A percentile compares a stretch with the other conserved stretches of the same genome.
Evolutionary conservation across 2,888 invertebrate genomes (phyloP).

Genomic region (Xylota sylvarum): DNA sequence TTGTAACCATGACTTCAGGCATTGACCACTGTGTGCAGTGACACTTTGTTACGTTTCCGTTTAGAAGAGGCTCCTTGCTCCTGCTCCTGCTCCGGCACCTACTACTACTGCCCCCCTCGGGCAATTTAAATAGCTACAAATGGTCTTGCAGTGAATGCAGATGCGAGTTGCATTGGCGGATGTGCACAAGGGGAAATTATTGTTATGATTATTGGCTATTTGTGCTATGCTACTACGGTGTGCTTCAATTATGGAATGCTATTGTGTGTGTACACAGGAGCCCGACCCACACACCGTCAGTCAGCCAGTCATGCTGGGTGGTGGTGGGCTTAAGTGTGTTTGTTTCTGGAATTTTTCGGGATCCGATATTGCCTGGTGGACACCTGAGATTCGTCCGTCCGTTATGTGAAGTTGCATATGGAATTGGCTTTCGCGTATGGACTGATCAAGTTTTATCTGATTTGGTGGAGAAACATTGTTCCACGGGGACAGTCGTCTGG

Average conservation of each 20-base stretch:
- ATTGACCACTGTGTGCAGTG: slow-evolving; percentile 69
- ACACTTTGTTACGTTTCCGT: slow-evolving; percentile 72
- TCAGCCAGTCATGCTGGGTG: too few species aligned
- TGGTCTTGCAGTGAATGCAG: slow-evolving; percentile 74
- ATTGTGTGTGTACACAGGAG: slow-evolving; percentile 46
- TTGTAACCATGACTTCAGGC: slow-evolving; percentile 66
- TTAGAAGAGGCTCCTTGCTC: slow-evolving; percentile 34
- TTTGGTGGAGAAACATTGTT: slow-evolving; percentile 24
- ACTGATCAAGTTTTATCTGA: slow-evolving; percentile 44
- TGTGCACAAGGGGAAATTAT: slow-evolving; percentile 72
- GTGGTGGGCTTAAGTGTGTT: slow-evolving; percentile 20
- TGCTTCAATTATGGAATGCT: slow-evolving; percentile 69
- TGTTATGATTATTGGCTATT: slow-evolving; percentile 75
- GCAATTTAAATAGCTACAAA: slow-evolving; percentile 74
- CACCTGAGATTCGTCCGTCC: slow-evolving; percentile 70
- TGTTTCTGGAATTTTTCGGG: slow-evolving; percentile 37
- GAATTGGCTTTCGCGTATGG: slow-evolving; percentile 23
- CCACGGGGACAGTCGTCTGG: slow-evolving; percentile 48
- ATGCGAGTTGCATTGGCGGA: slow-evolving; percentile 62
- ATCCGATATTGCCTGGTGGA: slow-evolving; percentile 57
- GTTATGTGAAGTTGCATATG: slow-evolving; percentile 45
- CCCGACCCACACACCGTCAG: slow-evolving; percentile 64
- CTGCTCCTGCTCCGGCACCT: slow-evolving; percentile 35
- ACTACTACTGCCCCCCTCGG: slow-evolving; percentile 53
- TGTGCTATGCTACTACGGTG: slow-evolving; percentile 50